These are phyloP conservation scores for Gymnocheta viridis DNA, from an alignment of 2,888 invertebrate genomes.

Conservation along the genomic window DNA sequence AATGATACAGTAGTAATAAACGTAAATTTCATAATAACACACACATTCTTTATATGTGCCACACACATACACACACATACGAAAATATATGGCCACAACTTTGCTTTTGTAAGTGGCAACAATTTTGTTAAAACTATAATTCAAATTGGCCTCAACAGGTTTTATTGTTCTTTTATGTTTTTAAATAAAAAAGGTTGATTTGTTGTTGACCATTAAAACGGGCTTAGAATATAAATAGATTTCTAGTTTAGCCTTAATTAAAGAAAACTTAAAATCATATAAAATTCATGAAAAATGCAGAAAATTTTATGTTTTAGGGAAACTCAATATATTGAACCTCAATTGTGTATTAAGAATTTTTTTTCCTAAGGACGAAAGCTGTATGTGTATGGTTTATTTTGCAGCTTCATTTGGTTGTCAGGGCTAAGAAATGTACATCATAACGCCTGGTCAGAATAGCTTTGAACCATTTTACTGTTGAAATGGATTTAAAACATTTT, in stretches of 20 bases:
- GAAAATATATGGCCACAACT: neutral
- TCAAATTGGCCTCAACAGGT: conserved; percentile 58
- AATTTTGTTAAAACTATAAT: conserved; percentile 42
- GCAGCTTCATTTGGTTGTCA: too few species aligned
- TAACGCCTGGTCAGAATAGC: too few species aligned
- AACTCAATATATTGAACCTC: too few species aligned
- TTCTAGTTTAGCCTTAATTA: neutral
- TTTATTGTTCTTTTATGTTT: neutral
- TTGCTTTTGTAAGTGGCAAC: conserved; percentile 1
- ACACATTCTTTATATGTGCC: neutral
- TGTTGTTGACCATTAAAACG: conserved; percentile 4
- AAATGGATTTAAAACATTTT: too few species aligned
- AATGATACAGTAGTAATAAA: conserved; percentile 44
- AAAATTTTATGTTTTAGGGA: too few species aligned
- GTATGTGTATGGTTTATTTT: too few species aligned
- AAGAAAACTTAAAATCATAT: neutral
- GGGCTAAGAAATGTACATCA: too few species aligned
- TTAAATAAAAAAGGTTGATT: neutral
- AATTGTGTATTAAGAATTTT: too few species aligned
- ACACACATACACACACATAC: neutral
- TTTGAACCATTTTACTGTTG: too few species aligned
- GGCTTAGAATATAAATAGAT: conserved; percentile 17
- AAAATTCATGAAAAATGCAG: neutral
- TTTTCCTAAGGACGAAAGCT: too few species aligned
- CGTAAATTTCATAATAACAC: conserved; percentile 43